phyloP scores from a whole-genome alignment of 2,113 vertebrate species.

The Cavia aperea region DNA sequence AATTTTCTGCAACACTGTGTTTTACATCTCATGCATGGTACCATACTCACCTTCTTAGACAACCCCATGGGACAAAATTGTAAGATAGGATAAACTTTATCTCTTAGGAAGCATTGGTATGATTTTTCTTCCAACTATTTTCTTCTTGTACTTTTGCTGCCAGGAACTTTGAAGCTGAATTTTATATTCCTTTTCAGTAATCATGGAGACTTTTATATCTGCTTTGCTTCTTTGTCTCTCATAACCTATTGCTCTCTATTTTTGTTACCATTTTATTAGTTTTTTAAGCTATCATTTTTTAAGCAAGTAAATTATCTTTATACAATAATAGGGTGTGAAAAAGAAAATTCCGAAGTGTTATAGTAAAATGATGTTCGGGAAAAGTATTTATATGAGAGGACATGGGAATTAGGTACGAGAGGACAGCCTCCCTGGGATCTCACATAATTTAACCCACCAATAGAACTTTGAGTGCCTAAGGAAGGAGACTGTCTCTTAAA shows the following conservation, averaged over 20 bases:
- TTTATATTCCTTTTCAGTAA: conserved; percentile 34
- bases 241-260: background rate
- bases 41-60: background rate
- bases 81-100: background rate
- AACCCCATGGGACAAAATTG: background rate
- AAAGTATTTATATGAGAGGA: background rate
- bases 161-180: background rate
- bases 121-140: background rate
- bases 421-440: background rate
- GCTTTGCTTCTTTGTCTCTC: background rate
- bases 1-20: background rate
- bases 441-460: background rate
- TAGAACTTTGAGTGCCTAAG: background rate
- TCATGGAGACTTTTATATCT: background rate
- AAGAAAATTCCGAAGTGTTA: background rate
- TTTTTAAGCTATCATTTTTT: background rate
- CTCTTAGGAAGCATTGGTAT: background rate
- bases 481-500: background rate
- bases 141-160: background rate
- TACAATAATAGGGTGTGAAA: background rate
- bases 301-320: conserved; percentile 15
- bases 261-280: background rate
- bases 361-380: background rate
- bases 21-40: background rate
- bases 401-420: background rate